Evolutionary conservation across 2,113 vertebrate genomes (phyloP).

Genomic region (Jacana jacana): DNA sequence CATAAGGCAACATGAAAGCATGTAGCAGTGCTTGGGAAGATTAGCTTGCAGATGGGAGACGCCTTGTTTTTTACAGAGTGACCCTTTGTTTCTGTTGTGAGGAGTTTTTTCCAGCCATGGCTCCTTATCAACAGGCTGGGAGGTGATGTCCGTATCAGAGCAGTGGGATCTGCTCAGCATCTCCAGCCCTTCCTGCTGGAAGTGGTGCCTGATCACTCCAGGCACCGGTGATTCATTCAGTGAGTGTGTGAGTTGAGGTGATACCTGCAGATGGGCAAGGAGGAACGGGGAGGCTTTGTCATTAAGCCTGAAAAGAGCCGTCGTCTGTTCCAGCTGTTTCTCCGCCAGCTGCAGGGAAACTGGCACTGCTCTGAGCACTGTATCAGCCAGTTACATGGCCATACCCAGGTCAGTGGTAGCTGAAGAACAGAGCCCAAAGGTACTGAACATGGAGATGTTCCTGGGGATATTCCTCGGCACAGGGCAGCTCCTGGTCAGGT

Average conservation of each 20-base stretch:
- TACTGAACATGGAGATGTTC: not conserved
- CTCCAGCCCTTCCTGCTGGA: not conserved
- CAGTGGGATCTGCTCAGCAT: not conserved
- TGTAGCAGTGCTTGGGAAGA: not conserved
- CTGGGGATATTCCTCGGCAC: not conserved
- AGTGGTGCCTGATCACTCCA: not conserved
- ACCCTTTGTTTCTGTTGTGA: not conserved
- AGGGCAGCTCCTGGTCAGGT: not conserved
- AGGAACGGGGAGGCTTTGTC: not conserved
- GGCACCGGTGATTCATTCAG: not conserved
- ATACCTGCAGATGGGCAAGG: not conserved
- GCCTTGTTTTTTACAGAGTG: not conserved
- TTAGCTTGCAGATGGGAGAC: not conserved
- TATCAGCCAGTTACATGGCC: rapidly evolving
- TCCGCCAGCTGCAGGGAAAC: not conserved
- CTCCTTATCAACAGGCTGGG: not conserved
- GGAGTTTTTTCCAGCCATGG: not conserved
- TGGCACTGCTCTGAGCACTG: not conserved
- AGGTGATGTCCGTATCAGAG: not conserved
- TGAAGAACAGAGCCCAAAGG: not conserved
- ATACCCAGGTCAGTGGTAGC: not conserved
- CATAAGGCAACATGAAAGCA: not conserved
- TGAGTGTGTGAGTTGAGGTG: not conserved
- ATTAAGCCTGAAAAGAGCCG: rapidly evolving
- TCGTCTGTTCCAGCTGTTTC: not conserved